Percentiles rank a stretch among this genome's conserved stretches.
Conservation (phyloP, 2,113 vertebrate genomes). For the Gulo gulo region DNA sequence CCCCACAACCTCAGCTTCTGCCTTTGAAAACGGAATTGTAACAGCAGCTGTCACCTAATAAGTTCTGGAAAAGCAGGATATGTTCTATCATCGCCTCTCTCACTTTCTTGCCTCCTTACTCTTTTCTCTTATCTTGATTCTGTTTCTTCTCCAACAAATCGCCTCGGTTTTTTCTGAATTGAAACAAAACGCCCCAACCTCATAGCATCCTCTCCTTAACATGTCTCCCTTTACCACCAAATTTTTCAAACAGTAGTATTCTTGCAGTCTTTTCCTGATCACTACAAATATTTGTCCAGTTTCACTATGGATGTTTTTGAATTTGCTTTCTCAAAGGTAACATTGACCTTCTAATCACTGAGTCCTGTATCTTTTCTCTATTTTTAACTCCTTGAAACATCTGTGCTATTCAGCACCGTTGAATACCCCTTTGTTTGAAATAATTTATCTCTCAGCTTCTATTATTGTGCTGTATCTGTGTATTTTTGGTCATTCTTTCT, state of each 20-base stretch:
- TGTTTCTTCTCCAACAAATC: background rate
- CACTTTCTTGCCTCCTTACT: background rate
- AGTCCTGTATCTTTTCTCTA: background rate
- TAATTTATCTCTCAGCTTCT: background rate
- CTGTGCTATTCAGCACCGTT: background rate
- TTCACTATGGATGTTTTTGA: background rate
- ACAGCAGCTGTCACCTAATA: background rate
- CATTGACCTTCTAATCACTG: background rate
- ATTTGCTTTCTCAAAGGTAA: background rate
- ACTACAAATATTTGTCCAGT: background rate
- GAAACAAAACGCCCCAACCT: background rate
- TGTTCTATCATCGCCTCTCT: background rate
- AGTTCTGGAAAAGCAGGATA: background rate
- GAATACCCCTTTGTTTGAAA: background rate
- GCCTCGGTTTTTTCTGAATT: background rate
- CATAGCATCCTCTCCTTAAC: background rate
- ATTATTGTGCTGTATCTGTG: background rate
- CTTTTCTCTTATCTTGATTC: background rate
- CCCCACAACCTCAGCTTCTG: background rate
- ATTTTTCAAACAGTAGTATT: background rate
- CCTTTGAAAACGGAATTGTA: background rate
- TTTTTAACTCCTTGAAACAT: background rate
- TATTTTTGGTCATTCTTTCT: background rate
- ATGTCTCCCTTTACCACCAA: background rate
- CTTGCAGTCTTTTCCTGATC: background rate